Evolutionary conservation across 2,113 vertebrate genomes (phyloP).

Genomic region (Xenopus laevis): DNA sequence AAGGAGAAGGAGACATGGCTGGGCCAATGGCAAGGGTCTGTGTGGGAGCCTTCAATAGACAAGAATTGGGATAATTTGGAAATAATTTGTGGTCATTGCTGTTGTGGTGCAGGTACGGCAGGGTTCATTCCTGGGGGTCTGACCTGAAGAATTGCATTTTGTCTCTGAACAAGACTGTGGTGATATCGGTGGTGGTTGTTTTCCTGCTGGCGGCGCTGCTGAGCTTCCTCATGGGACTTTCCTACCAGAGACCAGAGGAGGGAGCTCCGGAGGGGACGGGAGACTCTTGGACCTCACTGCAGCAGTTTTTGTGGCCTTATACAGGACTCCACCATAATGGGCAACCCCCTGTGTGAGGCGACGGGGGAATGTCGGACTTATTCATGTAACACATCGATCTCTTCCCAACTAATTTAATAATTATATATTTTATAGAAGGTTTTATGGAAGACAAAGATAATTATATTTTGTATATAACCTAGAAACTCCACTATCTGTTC

Average conservation of each 20-base stretch:
- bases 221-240: conserved; percentile 76
- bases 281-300: conserved; percentile 82
- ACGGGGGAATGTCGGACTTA: neutral
- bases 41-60: too few species aligned
- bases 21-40: too few species aligned
- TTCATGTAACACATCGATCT: too few species aligned
- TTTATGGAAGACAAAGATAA: neutral
- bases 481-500: too few species aligned
- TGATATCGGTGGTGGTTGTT: conserved; percentile 68
- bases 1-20: too few species aligned
- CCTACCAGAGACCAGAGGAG: conserved; percentile 79
- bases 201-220: conserved; percentile 76
- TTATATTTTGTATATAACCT: too few species aligned
- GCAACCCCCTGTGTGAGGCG: conserved; percentile 75
- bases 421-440: neutral
- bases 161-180: conserved; percentile 64
- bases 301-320: conserved; percentile 89
- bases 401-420: neutral
- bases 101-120: conserved; percentile 45
- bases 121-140: conserved; percentile 45
- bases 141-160: conserved; percentile 55
- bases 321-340: conserved; percentile 75
- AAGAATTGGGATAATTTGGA: too few species aligned
- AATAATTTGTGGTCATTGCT: neutral
- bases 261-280: conserved; percentile 80